Evolutionary conservation across 2,888 invertebrate species (phyloP), one percentile per base, ranked within the genome.

Genomic region (Helicoverpa assulta): DNA sequence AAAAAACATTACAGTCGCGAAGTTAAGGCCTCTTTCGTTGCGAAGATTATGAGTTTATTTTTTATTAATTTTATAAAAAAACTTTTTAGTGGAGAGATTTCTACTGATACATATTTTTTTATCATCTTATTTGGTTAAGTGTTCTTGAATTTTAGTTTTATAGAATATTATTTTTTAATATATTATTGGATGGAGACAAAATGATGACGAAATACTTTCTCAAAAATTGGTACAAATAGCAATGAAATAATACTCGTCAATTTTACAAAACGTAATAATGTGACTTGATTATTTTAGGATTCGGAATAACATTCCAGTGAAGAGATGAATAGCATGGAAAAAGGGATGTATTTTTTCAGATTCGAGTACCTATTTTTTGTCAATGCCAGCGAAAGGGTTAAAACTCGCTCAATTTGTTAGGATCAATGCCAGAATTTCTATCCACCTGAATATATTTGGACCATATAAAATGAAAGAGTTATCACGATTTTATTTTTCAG

Each of bases 361-460:
- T 26, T 14, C 43, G 14, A 43, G 4, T 67, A 16, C 43, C 43
- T 14, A 33, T n/a, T 40, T 52, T 62, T 26, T 0, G 26, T 19
- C 40, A 33, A 37, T 61, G 47, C 18, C 16, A 54, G 50, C 16
- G 8, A 68, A 47, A 68, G 43, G 69, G 26, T 59, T 37, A 59
- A 78, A 57, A 58, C 64, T 33, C 69, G 14, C 52, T 61, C 55
- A 53, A 69, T 80, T 68, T 69, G 55, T 76, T 56, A 75, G 76
- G 56, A 80, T 76, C 51, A 75, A 51, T 69, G 76, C 59, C 70
- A 66, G 69, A 66, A 75, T 54, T 53, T 75, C 59, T 53, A 63
- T 54, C 37, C 50, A 56, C 21, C 65, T 40, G n/a, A 74, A 74
- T 62, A 53, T 69, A 73, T 67, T 64, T 19, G 37, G 51, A 53